phyloP scores from a whole-genome alignment of 2,113 vertebrate genomes.

The Leptobrachium ailaonicum region DNA sequence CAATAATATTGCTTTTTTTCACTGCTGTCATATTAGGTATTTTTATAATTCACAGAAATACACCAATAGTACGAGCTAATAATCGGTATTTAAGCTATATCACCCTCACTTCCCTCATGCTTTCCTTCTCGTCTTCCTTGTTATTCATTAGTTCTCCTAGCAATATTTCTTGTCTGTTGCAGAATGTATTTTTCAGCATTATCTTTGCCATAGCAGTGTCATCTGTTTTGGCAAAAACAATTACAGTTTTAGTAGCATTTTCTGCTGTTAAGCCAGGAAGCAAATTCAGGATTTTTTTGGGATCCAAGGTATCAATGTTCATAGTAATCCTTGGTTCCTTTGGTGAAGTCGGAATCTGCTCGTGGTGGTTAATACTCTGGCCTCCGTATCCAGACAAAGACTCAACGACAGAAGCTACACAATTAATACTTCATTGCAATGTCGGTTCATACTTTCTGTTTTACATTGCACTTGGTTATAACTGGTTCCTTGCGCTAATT shows the following conservation, averaged over 20 bases:
- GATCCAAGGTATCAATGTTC: too few species aligned
- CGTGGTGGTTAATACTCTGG: neutral
- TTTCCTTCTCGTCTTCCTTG: conserved; percentile 66
- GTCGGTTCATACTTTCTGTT: neutral
- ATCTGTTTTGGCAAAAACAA: conserved; percentile 55
- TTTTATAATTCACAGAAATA: conserved; percentile 52
- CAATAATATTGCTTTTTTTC: conserved; percentile 40
- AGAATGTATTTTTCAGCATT: conserved; percentile 54
- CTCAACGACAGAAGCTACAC: neutral
- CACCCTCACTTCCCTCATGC: conserved; percentile 60
- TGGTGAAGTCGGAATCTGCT: conserved; percentile 46
- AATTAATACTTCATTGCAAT: neutral
- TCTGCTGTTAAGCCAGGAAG: conserved; percentile 52
- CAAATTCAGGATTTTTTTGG: conserved; percentile 43
- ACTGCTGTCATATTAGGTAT: conserved; percentile 51
- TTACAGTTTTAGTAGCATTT: conserved; percentile 55
- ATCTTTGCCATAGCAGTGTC: conserved; percentile 56
- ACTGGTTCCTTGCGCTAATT: neutral
- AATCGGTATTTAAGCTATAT: conserved; percentile 67
- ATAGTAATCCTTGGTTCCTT: too few species aligned
- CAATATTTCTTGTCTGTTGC: conserved; percentile 53
- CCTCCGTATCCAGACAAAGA: neutral
- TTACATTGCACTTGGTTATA: neutral
- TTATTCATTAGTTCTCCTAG: conserved; percentile 63
- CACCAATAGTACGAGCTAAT: conserved; percentile 57